phyloP scores from a whole-genome alignment of 2,113 vertebrate species.

The Neodontobutis hainanensis region DNA sequence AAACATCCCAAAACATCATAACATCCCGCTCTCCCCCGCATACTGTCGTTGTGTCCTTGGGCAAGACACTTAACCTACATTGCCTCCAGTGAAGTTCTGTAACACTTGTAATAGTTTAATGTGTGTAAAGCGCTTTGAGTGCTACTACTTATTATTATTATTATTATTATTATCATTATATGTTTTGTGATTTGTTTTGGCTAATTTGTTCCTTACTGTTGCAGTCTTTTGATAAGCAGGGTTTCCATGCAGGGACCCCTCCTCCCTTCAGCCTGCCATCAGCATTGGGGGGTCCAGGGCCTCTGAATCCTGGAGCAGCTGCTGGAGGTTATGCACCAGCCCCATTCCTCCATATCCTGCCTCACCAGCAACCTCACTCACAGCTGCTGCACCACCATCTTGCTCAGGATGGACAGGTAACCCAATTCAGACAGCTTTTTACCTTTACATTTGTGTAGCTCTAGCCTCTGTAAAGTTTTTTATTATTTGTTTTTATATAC shows the following conservation, averaged over 20 bases:
- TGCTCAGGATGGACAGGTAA: conserved; percentile 97
- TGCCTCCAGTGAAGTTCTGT: too few relatives aligned
- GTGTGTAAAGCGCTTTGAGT: too few relatives aligned
- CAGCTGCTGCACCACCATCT: conserved; percentile 98
- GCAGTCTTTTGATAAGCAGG: conserved; percentile 90
- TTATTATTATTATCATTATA: too few relatives aligned
- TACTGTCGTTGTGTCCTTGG: too few relatives aligned
- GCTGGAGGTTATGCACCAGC: conserved; percentile 92
- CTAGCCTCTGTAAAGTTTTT: too few relatives aligned
- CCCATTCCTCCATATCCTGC: conserved; percentile 97
- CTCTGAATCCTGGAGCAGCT: conserved; percentile 91
- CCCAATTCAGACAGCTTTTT: not conserved
- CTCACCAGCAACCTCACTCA: conserved; percentile 97
- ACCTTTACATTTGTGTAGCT: too few relatives aligned
- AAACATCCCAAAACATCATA: too few relatives aligned
- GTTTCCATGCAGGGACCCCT: conserved; percentile 90
- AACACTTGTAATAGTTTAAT: too few relatives aligned
- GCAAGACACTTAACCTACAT: too few relatives aligned
- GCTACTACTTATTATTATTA: too few relatives aligned
- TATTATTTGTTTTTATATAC: too few relatives aligned
- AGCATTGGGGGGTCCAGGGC: conserved; percentile 91
- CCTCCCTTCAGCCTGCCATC: conserved; percentile 97
- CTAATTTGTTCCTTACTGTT: fast-evolving
- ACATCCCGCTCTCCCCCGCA: too few relatives aligned
- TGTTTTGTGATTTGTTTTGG: not conserved